phyloP scores from a whole-genome alignment of 2,797 vertebrate genomes.

The Tragopan temminckii region DNA sequence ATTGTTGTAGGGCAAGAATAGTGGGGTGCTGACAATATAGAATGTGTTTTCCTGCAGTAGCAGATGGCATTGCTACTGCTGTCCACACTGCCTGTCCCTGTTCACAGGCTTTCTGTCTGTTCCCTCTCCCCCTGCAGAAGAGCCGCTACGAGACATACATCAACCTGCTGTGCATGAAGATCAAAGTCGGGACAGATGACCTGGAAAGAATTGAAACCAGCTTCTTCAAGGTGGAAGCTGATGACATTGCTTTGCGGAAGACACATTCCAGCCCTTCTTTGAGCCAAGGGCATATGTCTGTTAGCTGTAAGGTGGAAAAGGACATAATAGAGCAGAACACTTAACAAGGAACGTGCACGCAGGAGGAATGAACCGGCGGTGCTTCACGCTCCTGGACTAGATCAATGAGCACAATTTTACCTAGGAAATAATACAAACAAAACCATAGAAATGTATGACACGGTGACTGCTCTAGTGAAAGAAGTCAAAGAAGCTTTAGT shows the following conservation, averaged over 20 bases:
- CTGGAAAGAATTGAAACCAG: conserved; percentile 94
- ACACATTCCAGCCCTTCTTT: conserved; percentile 95
- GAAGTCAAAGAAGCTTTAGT: conserved; percentile 72
- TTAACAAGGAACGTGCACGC: conserved; percentile 47
- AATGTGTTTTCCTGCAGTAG: background rate
- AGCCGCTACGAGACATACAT: conserved; percentile 95
- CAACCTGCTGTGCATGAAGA: conserved; percentile 91
- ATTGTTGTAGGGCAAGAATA: background rate
- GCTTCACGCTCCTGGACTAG: conserved; percentile 57
- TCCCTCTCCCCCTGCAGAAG: conserved; percentile 84
- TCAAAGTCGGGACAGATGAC: conserved; percentile 91
- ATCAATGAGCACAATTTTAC: conserved; percentile 80
- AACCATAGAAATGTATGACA: conserved; percentile 10
- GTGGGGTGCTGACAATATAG: background rate
- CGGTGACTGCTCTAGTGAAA: conserved; percentile 49
- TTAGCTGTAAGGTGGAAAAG: conserved; percentile 84
- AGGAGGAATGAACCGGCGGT: background rate
- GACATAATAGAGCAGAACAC: conserved; percentile 75
- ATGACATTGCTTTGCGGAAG: conserved; percentile 90
- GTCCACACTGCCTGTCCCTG: background rate
- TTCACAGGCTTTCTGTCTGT: conserved; percentile 31
- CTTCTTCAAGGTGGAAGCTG: conserved; percentile 85
- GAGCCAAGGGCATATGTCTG: conserved; percentile 87
- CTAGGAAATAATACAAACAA: conserved; percentile 37
- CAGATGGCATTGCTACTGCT: background rate